Percentiles rank a stretch among this genome's conserved stretches.
Conservation (phyloP, 2,113 vertebrate species). For the Cynocephalus volans region DNA sequence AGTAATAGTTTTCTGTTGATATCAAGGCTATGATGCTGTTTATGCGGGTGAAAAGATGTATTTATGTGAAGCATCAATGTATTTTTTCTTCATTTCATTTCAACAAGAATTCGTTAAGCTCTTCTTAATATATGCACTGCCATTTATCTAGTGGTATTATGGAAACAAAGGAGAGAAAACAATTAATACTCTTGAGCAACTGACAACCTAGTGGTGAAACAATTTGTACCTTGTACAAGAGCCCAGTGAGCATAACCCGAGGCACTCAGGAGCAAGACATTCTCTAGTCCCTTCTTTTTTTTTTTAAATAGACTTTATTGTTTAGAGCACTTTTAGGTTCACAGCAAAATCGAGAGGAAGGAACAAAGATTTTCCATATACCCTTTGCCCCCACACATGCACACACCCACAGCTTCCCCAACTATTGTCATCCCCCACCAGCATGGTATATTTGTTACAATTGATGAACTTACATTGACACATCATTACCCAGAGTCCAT, state of each 20-base stretch:
- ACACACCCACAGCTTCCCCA: background rate
- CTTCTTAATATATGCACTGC: background rate
- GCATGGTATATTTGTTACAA: background rate
- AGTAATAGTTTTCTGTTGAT: background rate
- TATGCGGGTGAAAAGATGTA: background rate
- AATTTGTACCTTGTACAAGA: background rate
- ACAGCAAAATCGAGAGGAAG: background rate
- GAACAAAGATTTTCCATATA: background rate
- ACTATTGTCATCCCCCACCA: background rate
- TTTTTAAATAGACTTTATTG: background rate
- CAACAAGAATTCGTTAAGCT: conserved; percentile 20
- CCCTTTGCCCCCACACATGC: rapidly evolving
- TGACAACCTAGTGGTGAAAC: background rate
- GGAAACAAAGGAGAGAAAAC: background rate
- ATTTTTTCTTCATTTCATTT: conserved; percentile 49
- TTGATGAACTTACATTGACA: rapidly evolving
- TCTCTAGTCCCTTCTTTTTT: background rate
- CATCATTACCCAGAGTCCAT: background rate
- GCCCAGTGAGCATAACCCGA: background rate
- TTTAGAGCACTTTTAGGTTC: background rate
- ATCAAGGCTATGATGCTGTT: background rate
- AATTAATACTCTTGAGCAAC: background rate
- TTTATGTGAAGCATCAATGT: background rate
- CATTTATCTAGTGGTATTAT: background rate
- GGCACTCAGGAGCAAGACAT: background rate